Evolutionary conservation across 2,113 vertebrate species (phyloP).

Genomic region (Lepisosteus osseus): DNA sequence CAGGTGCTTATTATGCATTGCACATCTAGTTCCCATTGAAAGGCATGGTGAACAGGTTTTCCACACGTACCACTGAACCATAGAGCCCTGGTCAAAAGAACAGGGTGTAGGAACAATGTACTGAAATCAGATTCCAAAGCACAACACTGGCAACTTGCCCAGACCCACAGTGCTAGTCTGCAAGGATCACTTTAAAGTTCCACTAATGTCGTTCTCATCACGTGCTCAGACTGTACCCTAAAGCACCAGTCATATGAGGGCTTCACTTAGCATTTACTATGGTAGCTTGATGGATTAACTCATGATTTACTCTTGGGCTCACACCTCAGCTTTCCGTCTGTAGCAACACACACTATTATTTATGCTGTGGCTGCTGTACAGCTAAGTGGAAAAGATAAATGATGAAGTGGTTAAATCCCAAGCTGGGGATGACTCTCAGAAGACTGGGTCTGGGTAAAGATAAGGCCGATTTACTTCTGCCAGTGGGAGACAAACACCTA

Average conservation of each 20-base stretch:
- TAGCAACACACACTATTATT: too few species aligned
- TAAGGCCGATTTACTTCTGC: too few species aligned
- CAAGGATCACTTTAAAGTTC: not conserved
- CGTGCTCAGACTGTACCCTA: not conserved
- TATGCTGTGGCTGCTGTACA: too few species aligned
- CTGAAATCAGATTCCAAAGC: not conserved
- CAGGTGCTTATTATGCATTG: not conserved
- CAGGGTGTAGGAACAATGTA: constrained; percentile 6
- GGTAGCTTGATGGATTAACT: too few species aligned
- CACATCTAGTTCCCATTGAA: not conserved
- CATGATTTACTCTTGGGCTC: too few species aligned
- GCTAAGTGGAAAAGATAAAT: too few species aligned
- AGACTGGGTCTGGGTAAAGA: too few species aligned
- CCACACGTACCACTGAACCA: constrained; percentile 19
- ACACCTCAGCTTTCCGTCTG: too few species aligned
- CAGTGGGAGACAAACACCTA: too few species aligned
- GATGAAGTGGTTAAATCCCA: too few species aligned
- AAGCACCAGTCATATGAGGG: not conserved
- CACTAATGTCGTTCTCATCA: not conserved
- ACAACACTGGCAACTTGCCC: constrained; percentile 26
- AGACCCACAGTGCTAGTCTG: constrained; percentile 22
- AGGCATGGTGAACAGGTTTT: constrained; percentile 27
- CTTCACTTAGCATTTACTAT: not conserved
- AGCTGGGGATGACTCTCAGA: too few species aligned
- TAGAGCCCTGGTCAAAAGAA: constrained; percentile 5